These are phyloP conservation scores for Pteronotus mesoamericanus DNA, from an alignment of 2,797 vertebrate species.

Conservation along the genomic window DNA sequence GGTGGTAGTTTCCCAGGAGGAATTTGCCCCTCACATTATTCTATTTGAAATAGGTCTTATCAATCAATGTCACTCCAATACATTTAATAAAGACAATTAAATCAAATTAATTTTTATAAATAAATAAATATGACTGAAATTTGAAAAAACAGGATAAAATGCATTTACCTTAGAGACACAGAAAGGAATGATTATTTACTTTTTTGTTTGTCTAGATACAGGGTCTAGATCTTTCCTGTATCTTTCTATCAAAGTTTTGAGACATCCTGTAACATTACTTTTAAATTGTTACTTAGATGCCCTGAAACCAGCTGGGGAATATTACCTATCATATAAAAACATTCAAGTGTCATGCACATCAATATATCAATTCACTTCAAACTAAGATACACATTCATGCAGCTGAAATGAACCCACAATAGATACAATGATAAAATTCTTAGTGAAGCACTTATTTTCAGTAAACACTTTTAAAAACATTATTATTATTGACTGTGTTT, in stretches of 20 bases:
- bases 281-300: background rate
- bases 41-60: background rate
- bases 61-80: background rate
- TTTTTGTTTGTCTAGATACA: background rate
- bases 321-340: constrained; percentile 23
- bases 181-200: background rate
- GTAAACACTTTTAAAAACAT: constrained; percentile 49
- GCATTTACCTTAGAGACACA: background rate
- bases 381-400: background rate
- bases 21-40: background rate
- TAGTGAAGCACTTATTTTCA: constrained; percentile 55
- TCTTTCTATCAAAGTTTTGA: background rate
- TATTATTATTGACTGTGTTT: constrained; percentile 50
- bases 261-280: background rate
- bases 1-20: background rate
- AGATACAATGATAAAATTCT: background rate
- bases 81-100: background rate
- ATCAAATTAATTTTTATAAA: background rate
- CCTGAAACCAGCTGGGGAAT: background rate
- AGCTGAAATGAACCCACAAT: background rate
- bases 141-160: background rate
- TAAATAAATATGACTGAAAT: background rate
- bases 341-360: background rate
- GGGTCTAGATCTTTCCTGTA: background rate
- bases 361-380: background rate